These are phyloP conservation scores for Megaptera novaeangliae DNA, from an alignment of 2,113 vertebrate species.

Conservation along the genomic window DNA sequence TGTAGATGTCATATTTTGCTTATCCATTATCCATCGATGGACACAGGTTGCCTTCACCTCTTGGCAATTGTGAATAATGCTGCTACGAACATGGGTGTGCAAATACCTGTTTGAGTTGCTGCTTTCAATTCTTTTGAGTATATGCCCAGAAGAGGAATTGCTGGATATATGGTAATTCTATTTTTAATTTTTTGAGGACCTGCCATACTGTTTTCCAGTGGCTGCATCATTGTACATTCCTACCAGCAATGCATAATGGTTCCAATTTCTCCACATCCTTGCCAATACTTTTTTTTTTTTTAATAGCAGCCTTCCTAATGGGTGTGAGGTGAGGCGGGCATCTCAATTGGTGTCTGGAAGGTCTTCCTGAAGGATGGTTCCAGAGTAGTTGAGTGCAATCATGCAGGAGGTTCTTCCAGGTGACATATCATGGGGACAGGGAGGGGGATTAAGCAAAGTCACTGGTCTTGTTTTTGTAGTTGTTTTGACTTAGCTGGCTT, in stretches of 20 bases:
- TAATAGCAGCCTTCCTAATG: too few species aligned
- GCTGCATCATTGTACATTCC: not conserved
- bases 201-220: not conserved
- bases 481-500: not conserved
- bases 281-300: not conserved
- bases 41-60: not conserved
- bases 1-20: not conserved
- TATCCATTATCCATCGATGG: not conserved
- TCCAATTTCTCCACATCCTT: not conserved
- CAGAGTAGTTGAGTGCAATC: too few species aligned
- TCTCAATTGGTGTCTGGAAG: not conserved
- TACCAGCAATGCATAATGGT: rapidly evolving
- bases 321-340: not conserved
- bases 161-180: not conserved
- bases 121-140: not conserved
- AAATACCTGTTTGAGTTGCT: not conserved
- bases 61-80: not conserved
- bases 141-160: not conserved
- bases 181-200: not conserved
- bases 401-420: not conserved
- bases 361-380: not conserved
- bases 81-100: not conserved
- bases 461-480: not conserved
- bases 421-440: too few species aligned
- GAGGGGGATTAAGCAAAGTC: rapidly evolving